Evolutionary conservation across 2,113 vertebrate species (phyloP), one percentile per base, ranked within the genome.

Genomic region (Amia ocellicauda): DNA sequence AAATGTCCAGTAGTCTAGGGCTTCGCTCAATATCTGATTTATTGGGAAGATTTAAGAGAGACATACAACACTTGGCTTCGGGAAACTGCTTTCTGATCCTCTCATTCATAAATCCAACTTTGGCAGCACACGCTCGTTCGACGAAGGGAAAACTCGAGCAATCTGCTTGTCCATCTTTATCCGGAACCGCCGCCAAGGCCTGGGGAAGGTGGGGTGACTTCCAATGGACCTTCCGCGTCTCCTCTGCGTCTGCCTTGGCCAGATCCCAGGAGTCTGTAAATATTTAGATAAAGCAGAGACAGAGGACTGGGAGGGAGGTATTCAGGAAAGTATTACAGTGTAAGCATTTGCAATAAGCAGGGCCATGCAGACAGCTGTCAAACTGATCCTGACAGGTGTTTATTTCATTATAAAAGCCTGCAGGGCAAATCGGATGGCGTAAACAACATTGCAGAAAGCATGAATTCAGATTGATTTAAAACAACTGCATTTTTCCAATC

Each of bases 231-330:
- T 23, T 28, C 27, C 22, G 49, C 27, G 19, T 49, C 24, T 61
- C 13, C n/a, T 62, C 27, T 24, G 41, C 54, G 57, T 14, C 47
- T 9, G 45, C 27, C 55, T 63, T 41, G 60, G 60, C 64, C 27
- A n/a, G n/a, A n/a, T n/a, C n/a, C n/a, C n/a, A n/a, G n/a, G 45
- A 7, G 40, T 61, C 59, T 76, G 54, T 65, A 61, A 73, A 69
- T 75, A 67, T 73, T 74, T 63, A 56, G 58, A 71, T 31, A 64
- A 45, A 50, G 31, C 63, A 45, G 60, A 68, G 66, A 66, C 62
- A 69, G 64, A 36, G 47, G 52, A 73, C 65, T 75, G 74, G 62
- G 66, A 70, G 58, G 51, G 41, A 63, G 16, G 43, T 19, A 16
- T 51, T 56, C 7, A 62, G 49, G 24, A 67, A 66, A 70, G 66